Evolutionary conservation across 2,888 invertebrate genomes (phyloP).

Genomic region (Spodoptera littoralis): DNA sequence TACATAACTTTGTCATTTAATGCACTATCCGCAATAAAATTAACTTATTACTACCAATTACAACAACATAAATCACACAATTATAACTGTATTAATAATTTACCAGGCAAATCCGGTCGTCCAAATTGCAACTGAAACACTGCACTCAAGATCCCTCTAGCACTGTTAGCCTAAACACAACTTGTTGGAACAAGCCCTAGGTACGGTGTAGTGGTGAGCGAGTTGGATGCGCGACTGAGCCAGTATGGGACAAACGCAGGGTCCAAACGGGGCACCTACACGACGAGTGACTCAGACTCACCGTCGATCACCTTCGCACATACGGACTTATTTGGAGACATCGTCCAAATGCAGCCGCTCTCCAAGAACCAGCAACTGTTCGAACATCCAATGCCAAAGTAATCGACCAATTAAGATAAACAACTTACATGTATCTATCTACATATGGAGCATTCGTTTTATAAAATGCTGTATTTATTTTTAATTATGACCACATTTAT

Average conservation of each 20-base stretch:
- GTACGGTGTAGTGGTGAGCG: constrained; percentile 70
- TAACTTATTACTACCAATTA: too few species aligned
- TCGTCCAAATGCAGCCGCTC: constrained; percentile 73
- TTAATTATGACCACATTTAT: constrained; percentile 5
- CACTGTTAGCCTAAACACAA: constrained; percentile 64
- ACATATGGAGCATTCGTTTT: constrained; percentile 21
- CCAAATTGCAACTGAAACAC: constrained; percentile 52
- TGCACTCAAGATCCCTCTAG: constrained; percentile 61
- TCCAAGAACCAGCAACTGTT: constrained; percentile 67
- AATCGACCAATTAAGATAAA: constrained; percentile 50
- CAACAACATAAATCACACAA: too few species aligned
- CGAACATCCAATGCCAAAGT: constrained; percentile 72
- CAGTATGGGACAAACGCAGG: constrained; percentile 64
- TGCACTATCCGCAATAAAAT: too few species aligned
- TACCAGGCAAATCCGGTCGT: constrained; percentile 57
- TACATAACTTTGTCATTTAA: too few species aligned
- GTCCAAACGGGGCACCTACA: constrained; percentile 76
- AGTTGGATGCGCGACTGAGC: constrained; percentile 75
- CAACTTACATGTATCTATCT: constrained; percentile 21
- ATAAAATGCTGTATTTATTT: constrained; percentile 15
- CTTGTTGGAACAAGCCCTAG: constrained; percentile 68
- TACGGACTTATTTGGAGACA: constrained; percentile 87
- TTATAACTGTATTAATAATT: constrained; percentile 30
- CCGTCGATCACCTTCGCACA: constrained; percentile 82
- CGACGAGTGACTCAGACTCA: constrained; percentile 75